Evolutionary conservation across 2,888 invertebrate species (phyloP).

Genomic region (Thymelicus acteon): DNA sequence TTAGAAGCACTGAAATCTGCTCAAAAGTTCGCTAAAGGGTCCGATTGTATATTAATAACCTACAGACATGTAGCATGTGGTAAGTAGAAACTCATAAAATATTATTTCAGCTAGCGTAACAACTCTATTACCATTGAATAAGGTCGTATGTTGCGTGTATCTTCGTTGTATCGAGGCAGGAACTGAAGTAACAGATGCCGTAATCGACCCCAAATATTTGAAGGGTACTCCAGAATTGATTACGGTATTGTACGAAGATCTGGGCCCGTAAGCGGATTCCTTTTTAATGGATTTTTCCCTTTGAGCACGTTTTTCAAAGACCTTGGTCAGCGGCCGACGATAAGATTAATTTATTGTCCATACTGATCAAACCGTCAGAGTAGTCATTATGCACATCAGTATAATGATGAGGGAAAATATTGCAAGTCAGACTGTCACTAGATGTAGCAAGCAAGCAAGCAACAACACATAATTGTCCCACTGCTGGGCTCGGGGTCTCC

Average conservation of each 20-base stretch:
- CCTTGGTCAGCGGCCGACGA: constrained; percentile 46
- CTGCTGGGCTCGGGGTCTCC: no score
- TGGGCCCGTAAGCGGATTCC: constrained; percentile 70
- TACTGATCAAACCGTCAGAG: constrained; percentile 45
- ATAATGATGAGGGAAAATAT: no score
- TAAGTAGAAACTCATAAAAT: constrained; percentile 42
- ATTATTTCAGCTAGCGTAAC: constrained; percentile 20
- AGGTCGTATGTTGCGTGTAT: constrained; percentile 20
- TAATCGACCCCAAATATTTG: constrained; percentile 71
- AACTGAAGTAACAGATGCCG: constrained; percentile 71
- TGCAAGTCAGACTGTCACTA: no score
- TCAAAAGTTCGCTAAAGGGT: constrained; percentile 33
- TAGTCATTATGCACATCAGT: background rate
- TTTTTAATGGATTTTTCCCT: constrained; percentile 69
- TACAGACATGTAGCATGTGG: constrained; percentile 52
- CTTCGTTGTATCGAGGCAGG: constrained; percentile 42
- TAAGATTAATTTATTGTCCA: constrained; percentile 46
- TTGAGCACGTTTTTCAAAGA: constrained; percentile 46
- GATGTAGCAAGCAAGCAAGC: no score
- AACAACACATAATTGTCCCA: no score
- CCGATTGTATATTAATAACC: constrained; percentile 52
- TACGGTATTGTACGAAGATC: constrained; percentile 65
- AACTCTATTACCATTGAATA: constrained; percentile 38
- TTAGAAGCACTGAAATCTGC: constrained; percentile 36
- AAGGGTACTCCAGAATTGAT: constrained; percentile 77